Conservation (phyloP, 2,113 vertebrate genomes). For the Mastomys coucha region DNA sequence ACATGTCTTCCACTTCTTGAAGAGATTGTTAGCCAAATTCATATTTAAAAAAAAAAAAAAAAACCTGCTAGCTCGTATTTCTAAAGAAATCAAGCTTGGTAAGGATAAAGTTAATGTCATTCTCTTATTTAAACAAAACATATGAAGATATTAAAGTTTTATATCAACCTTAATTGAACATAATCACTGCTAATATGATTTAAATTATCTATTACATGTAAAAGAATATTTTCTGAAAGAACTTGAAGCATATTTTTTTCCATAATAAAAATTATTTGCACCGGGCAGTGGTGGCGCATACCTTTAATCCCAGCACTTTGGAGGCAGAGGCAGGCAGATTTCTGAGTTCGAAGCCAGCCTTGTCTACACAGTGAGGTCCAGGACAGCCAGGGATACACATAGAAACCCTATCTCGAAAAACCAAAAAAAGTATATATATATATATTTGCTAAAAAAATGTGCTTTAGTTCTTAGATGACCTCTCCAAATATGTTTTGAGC, state of each 20-base stretch:
- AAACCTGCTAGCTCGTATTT: conserved; percentile 32
- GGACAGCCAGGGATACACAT: too few species aligned
- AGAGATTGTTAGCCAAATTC: background rate
- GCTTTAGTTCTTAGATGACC: background rate
- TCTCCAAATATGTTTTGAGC: conserved; percentile 14
- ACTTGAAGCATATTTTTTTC: background rate
- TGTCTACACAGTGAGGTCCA: too few species aligned
- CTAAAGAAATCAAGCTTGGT: background rate
- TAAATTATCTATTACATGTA: background rate
- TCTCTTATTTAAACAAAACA: conserved; percentile 41
- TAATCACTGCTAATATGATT: conserved; percentile 15
- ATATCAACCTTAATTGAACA: background rate
- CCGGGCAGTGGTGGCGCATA: too few species aligned
- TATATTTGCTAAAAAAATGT: background rate
- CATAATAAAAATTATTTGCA: conserved; percentile 6
- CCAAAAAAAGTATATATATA: too few species aligned
- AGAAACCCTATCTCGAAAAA: too few species aligned
- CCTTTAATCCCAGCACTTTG: too few species aligned
- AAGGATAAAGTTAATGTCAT: background rate
- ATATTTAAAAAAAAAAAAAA: conserved; percentile 49
- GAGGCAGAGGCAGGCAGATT: too few species aligned
- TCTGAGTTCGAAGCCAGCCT: too few species aligned
- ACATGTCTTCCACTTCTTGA: conserved; percentile 7
- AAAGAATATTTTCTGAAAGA: conserved; percentile 24
- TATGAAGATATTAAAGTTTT: background rate